phyloP scores from a whole-genome alignment of 2,888 invertebrate species.

The Abrostola triplasia region DNA sequence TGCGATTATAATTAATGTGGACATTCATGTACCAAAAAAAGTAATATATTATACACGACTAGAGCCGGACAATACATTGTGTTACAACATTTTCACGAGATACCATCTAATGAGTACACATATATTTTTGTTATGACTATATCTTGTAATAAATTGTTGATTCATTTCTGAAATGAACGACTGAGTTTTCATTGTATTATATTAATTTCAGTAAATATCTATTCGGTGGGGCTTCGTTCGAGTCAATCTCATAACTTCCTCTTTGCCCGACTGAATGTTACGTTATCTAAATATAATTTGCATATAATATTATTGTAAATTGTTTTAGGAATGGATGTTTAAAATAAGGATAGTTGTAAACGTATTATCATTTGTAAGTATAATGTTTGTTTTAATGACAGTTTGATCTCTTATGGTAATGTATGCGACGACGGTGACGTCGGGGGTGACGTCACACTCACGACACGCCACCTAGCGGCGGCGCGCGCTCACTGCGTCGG shows the following conservation, averaged over 20 bases:
- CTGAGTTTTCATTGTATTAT: conserved; percentile 78
- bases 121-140: conserved; percentile 84
- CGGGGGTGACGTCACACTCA: conserved; percentile 56
- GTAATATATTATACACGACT: conserved; percentile 65
- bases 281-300: conserved; percentile 70
- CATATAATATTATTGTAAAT: conserved; percentile 81
- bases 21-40: conserved; percentile 83
- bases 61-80: conserved; percentile 70
- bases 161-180: conserved; percentile 78
- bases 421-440: conserved; percentile 68
- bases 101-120: conserved; percentile 70
- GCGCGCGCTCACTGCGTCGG: conserved; percentile 47
- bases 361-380: conserved; percentile 84
- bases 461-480: conserved; percentile 41
- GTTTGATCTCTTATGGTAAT: conserved; percentile 87
- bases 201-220: conserved; percentile 63
- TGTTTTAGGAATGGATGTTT: conserved; percentile 84
- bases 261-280: conserved; percentile 59
- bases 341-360: conserved; percentile 84
- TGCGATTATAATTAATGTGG: conserved; percentile 75
- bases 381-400: conserved; percentile 84
- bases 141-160: conserved; percentile 81
- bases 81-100: conserved; percentile 60
- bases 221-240: conserved; percentile 52
- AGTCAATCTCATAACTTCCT: conserved; percentile 60